phyloP scores from a whole-genome alignment of 1,140 invertebrate species.

The Spodoptera litura region DNA sequence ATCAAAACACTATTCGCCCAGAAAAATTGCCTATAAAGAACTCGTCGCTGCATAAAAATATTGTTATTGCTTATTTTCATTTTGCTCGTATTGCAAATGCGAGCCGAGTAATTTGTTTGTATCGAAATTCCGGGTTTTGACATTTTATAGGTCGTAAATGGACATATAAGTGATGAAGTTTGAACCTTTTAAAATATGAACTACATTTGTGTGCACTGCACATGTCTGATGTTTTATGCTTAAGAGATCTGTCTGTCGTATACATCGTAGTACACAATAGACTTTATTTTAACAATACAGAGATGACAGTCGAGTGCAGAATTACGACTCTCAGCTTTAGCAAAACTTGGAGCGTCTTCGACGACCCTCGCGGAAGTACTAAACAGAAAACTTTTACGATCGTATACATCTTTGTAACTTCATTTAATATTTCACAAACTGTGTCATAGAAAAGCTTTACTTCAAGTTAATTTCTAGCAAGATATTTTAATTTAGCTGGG shows the following conservation, averaged over 20 bases:
- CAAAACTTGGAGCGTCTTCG: conserved; percentile 26
- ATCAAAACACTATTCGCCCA: conserved; percentile 35
- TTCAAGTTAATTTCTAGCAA: conserved; percentile 54
- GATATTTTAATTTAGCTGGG: conserved; percentile 67
- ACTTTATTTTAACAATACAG: conserved; percentile 37
- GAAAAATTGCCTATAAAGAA: conserved; percentile 39
- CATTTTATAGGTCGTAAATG: conserved; percentile 32
- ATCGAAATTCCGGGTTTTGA: conserved; percentile 37
- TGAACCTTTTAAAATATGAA: conserved; percentile 37
- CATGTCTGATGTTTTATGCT: background rate
- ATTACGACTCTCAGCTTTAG: conserved; percentile 24
- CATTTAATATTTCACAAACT: conserved; percentile 50
- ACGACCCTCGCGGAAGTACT: conserved; percentile 43
- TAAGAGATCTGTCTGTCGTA: conserved; percentile 10
- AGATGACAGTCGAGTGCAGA: conserved; percentile 43
- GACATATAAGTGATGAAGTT: conserved; percentile 30
- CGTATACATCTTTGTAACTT: conserved; percentile 47
- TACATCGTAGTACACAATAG: conserved; percentile 22
- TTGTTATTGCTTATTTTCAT: conserved; percentile 47
- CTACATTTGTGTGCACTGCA: background rate
- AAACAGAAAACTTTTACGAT: conserved; percentile 48
- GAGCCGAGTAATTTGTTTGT: conserved; percentile 25
- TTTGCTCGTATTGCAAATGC: conserved; percentile 36
- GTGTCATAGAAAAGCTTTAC: conserved; percentile 52
- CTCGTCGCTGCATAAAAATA: conserved; percentile 41